phyloP scores from a whole-genome alignment of 2,888 invertebrate species.

The Pegoplata infirma region DNA sequence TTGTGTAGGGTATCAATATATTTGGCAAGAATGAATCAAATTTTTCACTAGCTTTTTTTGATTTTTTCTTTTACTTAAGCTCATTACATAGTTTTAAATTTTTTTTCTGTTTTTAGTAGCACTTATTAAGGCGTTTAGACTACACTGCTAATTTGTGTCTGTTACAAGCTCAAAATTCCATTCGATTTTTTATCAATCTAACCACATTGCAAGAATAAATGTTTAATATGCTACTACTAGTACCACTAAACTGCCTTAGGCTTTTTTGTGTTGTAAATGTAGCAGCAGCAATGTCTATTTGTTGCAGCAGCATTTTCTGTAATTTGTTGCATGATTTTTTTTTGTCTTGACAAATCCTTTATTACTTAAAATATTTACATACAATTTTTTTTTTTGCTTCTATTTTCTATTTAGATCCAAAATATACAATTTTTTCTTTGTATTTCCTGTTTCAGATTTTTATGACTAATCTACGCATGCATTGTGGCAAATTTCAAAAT shows the following conservation, averaged over 20 bases:
- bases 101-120: too few species aligned
- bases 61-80: too few species aligned
- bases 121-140: too few species aligned
- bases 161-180: too few species aligned
- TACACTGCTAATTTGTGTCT: too few species aligned
- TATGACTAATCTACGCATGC: conserved; percentile 43
- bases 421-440: conserved; percentile 14
- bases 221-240: too few species aligned
- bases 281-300: conserved; percentile 24
- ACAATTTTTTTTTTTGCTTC: conserved; percentile 1
- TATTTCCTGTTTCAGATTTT: conserved; percentile 44
- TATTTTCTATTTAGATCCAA: too few species aligned
- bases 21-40: too few species aligned
- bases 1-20: too few species aligned
- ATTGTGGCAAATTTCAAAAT: conserved; percentile 45
- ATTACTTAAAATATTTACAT: conserved; percentile 14
- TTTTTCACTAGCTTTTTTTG: too few species aligned
- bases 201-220: not conserved
- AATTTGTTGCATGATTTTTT: conserved; percentile 39
- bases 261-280: not conserved
- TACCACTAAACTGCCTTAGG: conserved; percentile 2
- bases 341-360: conserved; percentile 45
- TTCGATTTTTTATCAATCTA: too few species aligned
- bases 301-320: conserved; percentile 18
- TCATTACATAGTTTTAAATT: not conserved